These are phyloP conservation scores for Campaea margaritaria DNA, from an alignment of 2,888 invertebrate genomes.

Conservation along the genomic window DNA sequence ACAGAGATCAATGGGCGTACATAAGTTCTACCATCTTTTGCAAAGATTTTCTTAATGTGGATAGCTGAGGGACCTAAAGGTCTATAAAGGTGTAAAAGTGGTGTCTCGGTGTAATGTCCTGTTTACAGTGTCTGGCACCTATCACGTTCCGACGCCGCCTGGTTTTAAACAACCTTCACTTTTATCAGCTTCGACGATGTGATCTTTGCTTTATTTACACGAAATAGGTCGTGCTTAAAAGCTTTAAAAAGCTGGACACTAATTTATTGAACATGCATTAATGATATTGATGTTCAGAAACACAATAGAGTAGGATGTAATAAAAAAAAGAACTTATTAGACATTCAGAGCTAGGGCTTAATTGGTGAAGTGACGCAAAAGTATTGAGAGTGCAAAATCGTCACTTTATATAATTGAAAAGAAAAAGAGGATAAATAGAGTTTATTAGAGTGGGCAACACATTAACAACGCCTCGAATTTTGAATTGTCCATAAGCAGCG, in stretches of 20 bases:
- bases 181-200: slow-evolving; percentile 26
- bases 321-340: no score
- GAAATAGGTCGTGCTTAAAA: slow-evolving; percentile 25
- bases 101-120: slow-evolving; percentile 16
- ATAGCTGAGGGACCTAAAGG: background rate
- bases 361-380: no score
- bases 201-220: slow-evolving; percentile 26
- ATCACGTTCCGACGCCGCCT: slow-evolving; percentile 32
- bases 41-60: no score
- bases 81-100: slow-evolving; percentile 1
- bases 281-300: no score
- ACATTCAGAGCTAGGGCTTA: no score
- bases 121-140: slow-evolving; percentile 38
- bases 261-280: background rate
- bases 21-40: no score
- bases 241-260: slow-evolving; percentile 14
- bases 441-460: background rate
- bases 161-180: slow-evolving; percentile 39
- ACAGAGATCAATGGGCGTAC: no score
- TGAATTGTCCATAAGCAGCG: no score
- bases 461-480: background rate
- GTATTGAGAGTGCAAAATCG: no score
- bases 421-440: background rate
- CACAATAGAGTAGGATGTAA: no score
- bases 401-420: background rate